These are phyloP conservation scores for Phaethornis superciliosus DNA, from an alignment of 2,113 vertebrate genomes.

Conservation along the genomic window DNA sequence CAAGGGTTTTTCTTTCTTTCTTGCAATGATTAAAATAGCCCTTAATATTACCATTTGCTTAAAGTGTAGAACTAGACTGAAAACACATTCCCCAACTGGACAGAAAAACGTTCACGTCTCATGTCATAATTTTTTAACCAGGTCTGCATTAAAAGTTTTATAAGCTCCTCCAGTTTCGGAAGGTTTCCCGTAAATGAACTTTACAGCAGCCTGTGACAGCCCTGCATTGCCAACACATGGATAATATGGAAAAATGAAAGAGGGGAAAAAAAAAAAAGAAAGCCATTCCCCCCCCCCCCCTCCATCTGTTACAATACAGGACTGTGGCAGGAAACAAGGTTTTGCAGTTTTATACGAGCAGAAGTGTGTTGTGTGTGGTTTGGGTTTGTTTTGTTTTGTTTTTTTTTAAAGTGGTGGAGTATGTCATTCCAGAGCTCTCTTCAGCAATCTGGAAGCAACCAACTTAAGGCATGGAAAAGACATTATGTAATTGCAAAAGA, in stretches of 20 bases:
- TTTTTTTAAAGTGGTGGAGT: constrained; percentile 8
- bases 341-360: constrained; percentile 63
- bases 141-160: constrained; percentile 65
- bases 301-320: constrained; percentile 61
- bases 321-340: constrained; percentile 67
- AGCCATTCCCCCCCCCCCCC: not conserved
- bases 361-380: constrained; percentile 3
- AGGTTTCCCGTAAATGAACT: constrained; percentile 73
- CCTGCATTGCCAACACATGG: constrained; percentile 51
- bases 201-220: constrained; percentile 61
- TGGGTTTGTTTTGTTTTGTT: not conserved
- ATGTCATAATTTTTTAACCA: constrained; percentile 65
- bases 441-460: constrained; percentile 61
- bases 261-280: not conserved
- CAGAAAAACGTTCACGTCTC: not conserved
- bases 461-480: constrained; percentile 66
- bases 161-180: constrained; percentile 59
- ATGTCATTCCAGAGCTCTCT: constrained; percentile 56
- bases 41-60: constrained; percentile 2
- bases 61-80: constrained; percentile 3
- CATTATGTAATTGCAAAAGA: constrained; percentile 66
- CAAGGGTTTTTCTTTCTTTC: not conserved
- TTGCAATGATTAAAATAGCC: not conserved
- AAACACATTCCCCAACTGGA: not conserved
- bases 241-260: constrained; percentile 69